phyloP scores from a whole-genome alignment of 1,140 invertebrate species.

The Mylabris phalerata region DNA sequence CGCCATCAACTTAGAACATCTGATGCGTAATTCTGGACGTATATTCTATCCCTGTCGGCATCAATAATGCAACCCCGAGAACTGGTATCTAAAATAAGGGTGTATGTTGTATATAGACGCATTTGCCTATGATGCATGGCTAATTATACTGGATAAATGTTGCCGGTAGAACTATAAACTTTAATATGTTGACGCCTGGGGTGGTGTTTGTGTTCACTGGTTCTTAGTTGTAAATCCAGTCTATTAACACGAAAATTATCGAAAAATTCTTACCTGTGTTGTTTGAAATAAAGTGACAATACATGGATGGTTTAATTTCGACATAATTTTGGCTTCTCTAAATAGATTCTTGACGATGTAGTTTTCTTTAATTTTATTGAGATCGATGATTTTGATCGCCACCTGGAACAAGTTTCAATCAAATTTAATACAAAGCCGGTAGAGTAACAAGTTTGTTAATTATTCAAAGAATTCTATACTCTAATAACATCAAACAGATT shows the following conservation, averaged over 20 bases:
- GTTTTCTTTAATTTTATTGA: constrained; percentile 56
- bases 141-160: constrained; percentile 21
- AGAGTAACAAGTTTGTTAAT: too few relatives aligned
- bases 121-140: constrained; percentile 16
- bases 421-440: neutral
- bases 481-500: too few relatives aligned
- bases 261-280: constrained; percentile 50
- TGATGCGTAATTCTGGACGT: constrained; percentile 3
- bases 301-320: constrained; percentile 58
- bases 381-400: constrained; percentile 64
- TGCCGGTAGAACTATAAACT: constrained; percentile 17
- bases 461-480: too few relatives aligned
- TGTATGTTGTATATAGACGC: constrained; percentile 8
- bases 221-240: too few relatives aligned
- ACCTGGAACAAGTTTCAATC: constrained; percentile 45
- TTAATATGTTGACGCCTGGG: constrained; percentile 12
- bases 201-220: neutral
- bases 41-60: constrained; percentile 3
- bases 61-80: constrained; percentile 7
- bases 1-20: neutral
- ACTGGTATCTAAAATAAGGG: neutral
- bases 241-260: constrained; percentile 6
- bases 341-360: constrained; percentile 60
- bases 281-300: constrained; percentile 62
- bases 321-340: constrained; percentile 59